Base-by-base conservation (phyloP, 2,797 vertebrate species). In the Danio tinwini region DNA sequence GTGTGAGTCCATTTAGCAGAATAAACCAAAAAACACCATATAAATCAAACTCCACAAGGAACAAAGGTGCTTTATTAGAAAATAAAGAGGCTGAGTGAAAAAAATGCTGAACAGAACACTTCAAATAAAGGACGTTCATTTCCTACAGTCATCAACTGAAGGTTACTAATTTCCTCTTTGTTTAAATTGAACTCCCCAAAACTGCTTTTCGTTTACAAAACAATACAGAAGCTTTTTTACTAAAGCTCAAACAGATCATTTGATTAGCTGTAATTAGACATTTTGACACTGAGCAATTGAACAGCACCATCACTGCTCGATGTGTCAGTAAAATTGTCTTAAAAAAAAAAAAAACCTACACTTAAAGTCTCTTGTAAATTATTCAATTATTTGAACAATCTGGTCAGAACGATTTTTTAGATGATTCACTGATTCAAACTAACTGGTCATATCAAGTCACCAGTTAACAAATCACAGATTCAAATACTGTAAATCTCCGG, bases 1-100 rank as follows among this genome's bases (percentile, higher is more conserved):
- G 5, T 44, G 39, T 0, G n/a, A 67, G 56, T 76, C 64, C 71
- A 55, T 47, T 59, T 52, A 68, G 47, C 65, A 63, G 49, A 62
- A 76, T 17, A 76, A 47, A 53, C 7, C 6, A 76, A 77, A 74
- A 13, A 39, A 6, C 1, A 29, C 29, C 67, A 40, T 61, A 40
- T n/a, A 42, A 10, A 77, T n/a, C 17, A 40, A 47, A 37, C 14
- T 55, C 16, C 37, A 70, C 4, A 39, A 17, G 16, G 49, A 45
- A 44, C 52, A 16, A 56, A 55, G 55, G 29, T 52, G n/a, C 1
- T 12, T 17, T 7, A 40, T 40, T 52, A 5, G 10, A 70, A 39
- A 4, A 37, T 8, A 3, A 53, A 63, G 53, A 40, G 37, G 37
- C 6, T 13, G 3, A 13, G 14, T 29, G n/a, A n/a, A 29, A 29